Percentiles rank a stretch among this genome's conserved stretches.
phyloP scores from a whole-genome alignment of 2,888 invertebrate species.

The Drosophila rubida region DNA sequence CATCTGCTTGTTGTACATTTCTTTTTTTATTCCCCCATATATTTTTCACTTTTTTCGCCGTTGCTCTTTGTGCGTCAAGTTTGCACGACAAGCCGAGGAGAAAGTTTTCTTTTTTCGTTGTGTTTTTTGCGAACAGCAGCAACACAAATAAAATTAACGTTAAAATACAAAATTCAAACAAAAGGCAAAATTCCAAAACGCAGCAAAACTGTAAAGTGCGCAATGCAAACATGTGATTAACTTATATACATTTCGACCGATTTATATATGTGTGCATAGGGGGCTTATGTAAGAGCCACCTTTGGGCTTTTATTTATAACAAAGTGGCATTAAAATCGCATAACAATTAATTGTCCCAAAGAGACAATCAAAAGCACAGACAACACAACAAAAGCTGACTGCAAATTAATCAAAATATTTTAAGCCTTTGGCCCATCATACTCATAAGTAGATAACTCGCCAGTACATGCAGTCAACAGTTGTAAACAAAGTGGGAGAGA shows the following conservation, averaged over 20 bases:
- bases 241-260: constrained; percentile 10
- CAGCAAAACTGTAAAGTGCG: constrained; percentile 65
- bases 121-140: constrained; percentile 54
- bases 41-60: constrained; percentile 22
- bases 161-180: constrained; percentile 55
- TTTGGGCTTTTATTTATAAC: constrained; percentile 30
- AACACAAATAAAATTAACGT: constrained; percentile 57
- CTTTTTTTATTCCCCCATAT: constrained; percentile 28
- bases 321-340: constrained; percentile 66
- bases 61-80: constrained; percentile 67
- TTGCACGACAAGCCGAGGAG: constrained; percentile 74
- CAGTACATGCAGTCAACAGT: background rate
- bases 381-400: constrained; percentile 25
- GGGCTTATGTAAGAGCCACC: constrained; percentile 56
- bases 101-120: constrained; percentile 65
- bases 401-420: constrained; percentile 61
- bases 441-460: background rate
- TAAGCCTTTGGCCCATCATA: constrained; percentile 11
- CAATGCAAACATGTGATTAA: constrained; percentile 58
- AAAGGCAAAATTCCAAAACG: constrained; percentile 60
- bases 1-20: constrained; percentile 75
- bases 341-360: constrained; percentile 68
- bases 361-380: constrained; percentile 41
- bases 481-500: constrained; percentile 4
- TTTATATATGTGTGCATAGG: background rate